A percentile compares a stretch with the other conserved stretches of the same genome.
These are phyloP conservation scores for Molossus alvarezi DNA, from an alignment of 2,797 vertebrate genomes.

Conservation along the genomic window DNA sequence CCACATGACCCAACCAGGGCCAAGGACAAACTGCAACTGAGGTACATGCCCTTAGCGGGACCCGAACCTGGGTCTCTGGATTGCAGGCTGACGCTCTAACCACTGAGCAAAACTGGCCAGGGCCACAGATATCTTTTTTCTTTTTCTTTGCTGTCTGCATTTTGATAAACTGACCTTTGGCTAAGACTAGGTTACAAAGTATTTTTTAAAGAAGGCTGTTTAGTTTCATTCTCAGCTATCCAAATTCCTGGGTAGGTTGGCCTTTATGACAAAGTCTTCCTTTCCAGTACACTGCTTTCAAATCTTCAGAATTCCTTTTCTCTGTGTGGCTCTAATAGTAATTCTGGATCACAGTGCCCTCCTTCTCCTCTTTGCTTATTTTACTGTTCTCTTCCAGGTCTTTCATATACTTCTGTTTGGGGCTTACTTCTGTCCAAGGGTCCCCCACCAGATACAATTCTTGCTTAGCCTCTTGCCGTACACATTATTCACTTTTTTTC, in stretches of 20 bases:
- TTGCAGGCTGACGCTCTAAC: no score
- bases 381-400: slow-evolving; percentile 73
- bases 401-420: slow-evolving; percentile 84
- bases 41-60: no score
- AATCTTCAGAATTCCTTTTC: slow-evolving; percentile 88
- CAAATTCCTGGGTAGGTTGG: slow-evolving; percentile 61
- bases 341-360: slow-evolving; percentile 89
- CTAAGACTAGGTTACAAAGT: slow-evolving; percentile 70
- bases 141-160: slow-evolving; percentile 33
- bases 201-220: slow-evolving; percentile 76
- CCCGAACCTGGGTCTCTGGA: no score
- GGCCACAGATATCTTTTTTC: no score
- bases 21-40: no score
- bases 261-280: slow-evolving; percentile 53
- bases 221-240: slow-evolving; percentile 52
- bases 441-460: slow-evolving; percentile 71
- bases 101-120: no score
- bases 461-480: slow-evolving; percentile 75
- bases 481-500: slow-evolving; percentile 91
- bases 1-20: no score
- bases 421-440: slow-evolving; percentile 84
- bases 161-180: slow-evolving; percentile 70
- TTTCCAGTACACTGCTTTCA: slow-evolving; percentile 88
- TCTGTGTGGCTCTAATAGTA: slow-evolving; percentile 90
- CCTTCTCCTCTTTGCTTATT: slow-evolving; percentile 85